Base-by-base conservation (phyloP, 1,140 invertebrate genomes). In the Hycleus phaleratus region DNA sequence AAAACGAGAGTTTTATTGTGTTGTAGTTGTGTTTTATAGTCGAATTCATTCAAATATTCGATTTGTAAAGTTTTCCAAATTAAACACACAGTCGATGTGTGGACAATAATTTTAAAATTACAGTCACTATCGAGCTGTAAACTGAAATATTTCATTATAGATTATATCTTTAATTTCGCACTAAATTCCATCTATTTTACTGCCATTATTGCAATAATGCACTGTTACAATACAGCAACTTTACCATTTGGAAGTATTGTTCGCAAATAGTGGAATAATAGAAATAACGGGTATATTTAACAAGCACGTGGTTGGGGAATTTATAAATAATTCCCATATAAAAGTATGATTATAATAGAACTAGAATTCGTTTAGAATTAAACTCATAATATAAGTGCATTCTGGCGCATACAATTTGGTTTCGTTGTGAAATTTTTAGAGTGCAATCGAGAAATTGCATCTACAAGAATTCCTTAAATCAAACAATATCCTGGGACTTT, bases 21-120 rank as follows among this genome's bases (percentile, higher is more conserved):
- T 10, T 26, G 25, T 18, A 53, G 46, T 53, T 18, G 18, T 45
- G 9, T n/a, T 12, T 10, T 26, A 10, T 18, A 53, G 46, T 53
- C 38, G 18, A 38, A 43, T 10, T 25, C 45, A 25, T 45, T 11
- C 48, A 49, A 38, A 38, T 45, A n/a, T 44, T 26, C 38, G 32
- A 45, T 32, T 53, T 44, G 44, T 11, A 45, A 48, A 48, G 26
- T 26, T 9, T 51, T 38, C 38, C 39, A 51, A 42, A 40, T 51
- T 51, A 51, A 51, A 40, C 42, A 43, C 49, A 50, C 7, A 4
- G 4, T 7, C 32, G 4, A 32, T 4, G 7, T 32, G 32, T 7
- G 32, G 32, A 32, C 32, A 32, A 32, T 32, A 32, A 32, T 32
- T 32, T 7, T 32, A 32, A 32, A 32, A 32, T 7, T 32, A 32